Base-by-base conservation (phyloP, 1,140 invertebrate genomes). In the Solen grandis region DNA sequence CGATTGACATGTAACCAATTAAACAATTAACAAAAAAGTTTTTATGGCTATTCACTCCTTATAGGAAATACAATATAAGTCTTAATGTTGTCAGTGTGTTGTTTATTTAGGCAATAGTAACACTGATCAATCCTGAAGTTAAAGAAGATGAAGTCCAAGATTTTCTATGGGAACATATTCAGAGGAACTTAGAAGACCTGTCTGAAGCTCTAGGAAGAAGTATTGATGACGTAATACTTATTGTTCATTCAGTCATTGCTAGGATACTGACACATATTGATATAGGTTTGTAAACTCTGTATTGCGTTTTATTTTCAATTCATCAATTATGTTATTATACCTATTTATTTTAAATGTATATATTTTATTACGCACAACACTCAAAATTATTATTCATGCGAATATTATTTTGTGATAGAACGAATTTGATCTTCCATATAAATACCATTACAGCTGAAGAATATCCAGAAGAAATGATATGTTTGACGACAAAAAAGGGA, bases 141-240 rank as follows among this genome's bases (percentile, higher is more conserved):
- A 38, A 59, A 19, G 35, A 38, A 16, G 31, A 60, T 5, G 31
- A 74, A 3, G 60, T 85, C 0, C 14, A 19, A 10, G 36, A 76
- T 1, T 88, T 85, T 70, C 57, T 88, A 14, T 81, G 63, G 73
- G 70, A 77, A 4, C 88, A 88, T 70, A 84, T 87, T 31, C 57
- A 83, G 4, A 55, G 66, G 38, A 85, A 87, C 59, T 27, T 88
- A 0, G 54, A 65, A 14, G 76, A 74, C n/a, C 16, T 88, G 38
- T 84, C 84, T n/a, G 57, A 35, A 65, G 57, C 62, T 22, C 55
- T 86, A 46, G 82, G 83, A 13, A 81, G 76, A 57, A 85, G 83
- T 74, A 41, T 77, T 8, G 87, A 88, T 73, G 88, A 88, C 81
- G 81, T 87, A 8, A 63, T 85, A 27, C 63, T 88, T 0, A 14